These are phyloP conservation scores for Agraylea sexmaculata DNA, from an alignment of 1,140 invertebrate genomes.

Conservation along the genomic window DNA sequence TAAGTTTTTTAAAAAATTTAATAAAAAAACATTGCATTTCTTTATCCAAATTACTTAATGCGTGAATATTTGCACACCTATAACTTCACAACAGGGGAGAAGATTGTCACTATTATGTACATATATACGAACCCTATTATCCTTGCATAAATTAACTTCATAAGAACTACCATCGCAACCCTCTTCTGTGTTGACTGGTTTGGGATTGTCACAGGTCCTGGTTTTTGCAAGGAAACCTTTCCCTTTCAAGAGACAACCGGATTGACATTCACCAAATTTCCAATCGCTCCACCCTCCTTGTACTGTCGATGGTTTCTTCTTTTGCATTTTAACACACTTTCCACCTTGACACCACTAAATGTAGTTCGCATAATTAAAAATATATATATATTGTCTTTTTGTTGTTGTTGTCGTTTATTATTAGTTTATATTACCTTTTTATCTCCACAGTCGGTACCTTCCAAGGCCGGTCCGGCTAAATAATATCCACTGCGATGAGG, in stretches of 20 bases:
- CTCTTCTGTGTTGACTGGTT: conserved; percentile 38
- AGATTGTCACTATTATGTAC: too few relatives aligned
- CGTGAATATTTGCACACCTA: too few relatives aligned
- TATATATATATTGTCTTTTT: too few relatives aligned
- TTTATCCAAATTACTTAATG: too few relatives aligned
- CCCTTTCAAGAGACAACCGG: conserved; percentile 53
- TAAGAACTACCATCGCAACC: conserved; percentile 50
- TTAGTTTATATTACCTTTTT: conserved; percentile 43
- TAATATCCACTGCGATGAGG: conserved; percentile 62
- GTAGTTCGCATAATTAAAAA: conserved; percentile 1
- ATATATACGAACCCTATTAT: conserved; percentile 40
- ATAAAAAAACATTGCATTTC: too few relatives aligned
- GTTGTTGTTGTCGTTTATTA: too few relatives aligned
- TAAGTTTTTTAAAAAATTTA: too few relatives aligned
- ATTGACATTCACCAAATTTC: conserved; percentile 46
- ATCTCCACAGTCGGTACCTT: conserved; percentile 59
- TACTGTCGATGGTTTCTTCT: conserved; percentile 24
- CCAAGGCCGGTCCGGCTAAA: conserved; percentile 63
- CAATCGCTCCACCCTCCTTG: conserved; percentile 51
- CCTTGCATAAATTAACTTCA: conserved; percentile 52
- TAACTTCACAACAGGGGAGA: too few relatives aligned
- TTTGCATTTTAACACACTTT: conserved; percentile 38
- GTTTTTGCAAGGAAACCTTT: conserved; percentile 42
- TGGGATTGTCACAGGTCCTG: conserved; percentile 44
- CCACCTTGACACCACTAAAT: conserved; percentile 54